Base-by-base conservation (phyloP, 2,888 invertebrate species). In the Amphipyra berbera region DNA sequence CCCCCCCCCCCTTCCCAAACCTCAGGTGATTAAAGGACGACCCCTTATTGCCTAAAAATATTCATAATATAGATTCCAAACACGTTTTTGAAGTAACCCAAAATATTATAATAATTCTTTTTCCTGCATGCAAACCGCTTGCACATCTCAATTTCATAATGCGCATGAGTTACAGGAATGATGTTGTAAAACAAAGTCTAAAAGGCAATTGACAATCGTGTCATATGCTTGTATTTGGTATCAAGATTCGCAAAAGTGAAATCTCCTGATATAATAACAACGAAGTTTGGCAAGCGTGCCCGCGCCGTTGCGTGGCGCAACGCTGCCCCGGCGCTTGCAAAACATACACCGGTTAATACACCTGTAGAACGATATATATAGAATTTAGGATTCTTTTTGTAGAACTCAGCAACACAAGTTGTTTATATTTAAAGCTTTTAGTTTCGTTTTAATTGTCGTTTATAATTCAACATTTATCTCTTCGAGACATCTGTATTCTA, bases 201-300 rank as follows among this genome's bases (percentile, higher is more conserved):
- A 61, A 54, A 48, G 55, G 45, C 21, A 53, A 69, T 54, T 55
- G 63, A 56, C 13, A 68, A 48, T 41, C 45, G n/a, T 52, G 42
- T 75, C 76, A 58, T 42, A 49, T 21, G 37, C 38, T 53, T 37
- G 48, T 56, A 68, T 58, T 59, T 38, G 38, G 53, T 59, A 70
- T 69, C 61, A 69, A 56, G 62, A 79, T 67, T 73, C 61, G 65
- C 76, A 73, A 76, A 73, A 68, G 72, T 75, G 78, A 78, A 79
- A 77, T 64, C 75, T 50, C 30, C 56, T 50, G 68, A 77, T 70
- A 68, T 68, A 73, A 76, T 63, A 73, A 71, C 62, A 68, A 47
- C 65, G 49, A 64, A 69, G 68, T 78, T 78, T 78, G 86, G 85
- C 85, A 88, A 87, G 79, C 73, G 68, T 62, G 74, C 55, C 56